phyloP scores from a whole-genome alignment of 30 jellyfish, hydroid and myxozoan species.

The Nemopilema nomurai region DNA sequence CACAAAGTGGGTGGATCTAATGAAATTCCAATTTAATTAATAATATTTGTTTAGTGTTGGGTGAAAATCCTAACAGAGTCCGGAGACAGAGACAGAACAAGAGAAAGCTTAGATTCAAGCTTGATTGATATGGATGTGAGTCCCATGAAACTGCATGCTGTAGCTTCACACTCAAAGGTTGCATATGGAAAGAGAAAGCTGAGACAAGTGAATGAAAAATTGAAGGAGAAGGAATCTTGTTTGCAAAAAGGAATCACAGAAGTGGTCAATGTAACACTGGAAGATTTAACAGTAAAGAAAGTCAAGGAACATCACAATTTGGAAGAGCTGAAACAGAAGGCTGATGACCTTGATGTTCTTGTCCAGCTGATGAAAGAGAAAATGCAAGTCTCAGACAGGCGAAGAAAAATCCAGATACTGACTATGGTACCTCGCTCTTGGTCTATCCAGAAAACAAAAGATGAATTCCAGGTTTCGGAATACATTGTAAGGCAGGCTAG shows the following conservation, averaged over 20 bases:
- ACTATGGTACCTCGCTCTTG: slow-evolving; percentile 14
- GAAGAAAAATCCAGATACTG: slow-evolving; percentile 13
- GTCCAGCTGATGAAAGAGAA: slow-evolving; percentile 3
- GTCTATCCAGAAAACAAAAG: slow-evolving; percentile 13
- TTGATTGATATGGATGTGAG: slow-evolving; percentile 39
- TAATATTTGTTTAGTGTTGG: no score
- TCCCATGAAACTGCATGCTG: slow-evolving; percentile 52
- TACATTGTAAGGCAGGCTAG: slow-evolving; percentile 36
- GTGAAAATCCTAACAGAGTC: no score
- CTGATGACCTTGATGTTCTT: slow-evolving; percentile 14
- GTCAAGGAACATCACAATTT: not conserved
- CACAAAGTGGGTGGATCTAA: no score
- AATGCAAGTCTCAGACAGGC: slow-evolving; percentile 8
- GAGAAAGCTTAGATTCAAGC: slow-evolving; percentile 11
- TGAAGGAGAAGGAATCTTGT: not conserved
- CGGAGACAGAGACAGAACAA: no score
- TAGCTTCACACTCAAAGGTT: slow-evolving; percentile 28
- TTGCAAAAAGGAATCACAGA: no score
- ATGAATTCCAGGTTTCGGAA: slow-evolving; percentile 24
- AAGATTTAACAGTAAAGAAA: no score
- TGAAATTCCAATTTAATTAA: no score
- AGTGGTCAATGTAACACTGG: no score
- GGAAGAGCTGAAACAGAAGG: not conserved
- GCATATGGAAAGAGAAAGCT: slow-evolving; percentile 61
- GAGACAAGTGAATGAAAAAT: slow-evolving; percentile 25